Conservation (phyloP, 1,140 invertebrate species). For the Grapholita molesta region DNA sequence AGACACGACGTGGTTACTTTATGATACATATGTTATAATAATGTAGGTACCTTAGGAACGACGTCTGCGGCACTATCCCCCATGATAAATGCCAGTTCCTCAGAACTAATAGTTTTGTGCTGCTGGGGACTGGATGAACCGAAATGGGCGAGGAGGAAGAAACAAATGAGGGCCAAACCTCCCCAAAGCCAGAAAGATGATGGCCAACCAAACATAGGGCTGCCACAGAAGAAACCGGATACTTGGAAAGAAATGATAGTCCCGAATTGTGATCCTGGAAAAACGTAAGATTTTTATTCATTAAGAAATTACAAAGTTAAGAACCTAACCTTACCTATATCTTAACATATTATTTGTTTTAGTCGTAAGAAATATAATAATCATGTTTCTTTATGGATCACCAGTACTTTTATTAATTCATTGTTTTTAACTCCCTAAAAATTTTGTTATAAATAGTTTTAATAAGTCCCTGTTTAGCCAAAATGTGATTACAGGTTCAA, state of each 20-base stretch:
- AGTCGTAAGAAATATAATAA: too few relatives aligned
- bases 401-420: too few relatives aligned
- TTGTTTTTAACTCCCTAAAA: too few relatives aligned
- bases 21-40: too few relatives aligned
- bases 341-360: too few relatives aligned
- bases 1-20: too few relatives aligned
- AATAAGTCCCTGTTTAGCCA: too few relatives aligned
- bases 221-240: constrained; percentile 63
- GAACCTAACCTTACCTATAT: too few relatives aligned
- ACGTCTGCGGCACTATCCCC: constrained; percentile 36
- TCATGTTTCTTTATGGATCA: too few relatives aligned
- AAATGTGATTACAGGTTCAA: too few relatives aligned
- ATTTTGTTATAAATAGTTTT: too few relatives aligned
- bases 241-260: constrained; percentile 74
- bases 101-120: constrained; percentile 79
- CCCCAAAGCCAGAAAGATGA: constrained; percentile 80
- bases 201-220: constrained; percentile 70
- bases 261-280: constrained; percentile 52
- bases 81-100: constrained; percentile 79
- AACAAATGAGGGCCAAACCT: constrained; percentile 60
- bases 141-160: constrained; percentile 51
- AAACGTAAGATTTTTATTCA: background rate
- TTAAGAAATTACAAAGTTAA: background rate
- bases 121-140: constrained; percentile 73
- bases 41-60: constrained; percentile 29